A percentile compares a stretch with the other conserved stretches of the same genome.
These are phyloP conservation scores for Podocnemis expansa DNA, from an alignment of 2,113 vertebrate genomes.

Conservation along the genomic window DNA sequence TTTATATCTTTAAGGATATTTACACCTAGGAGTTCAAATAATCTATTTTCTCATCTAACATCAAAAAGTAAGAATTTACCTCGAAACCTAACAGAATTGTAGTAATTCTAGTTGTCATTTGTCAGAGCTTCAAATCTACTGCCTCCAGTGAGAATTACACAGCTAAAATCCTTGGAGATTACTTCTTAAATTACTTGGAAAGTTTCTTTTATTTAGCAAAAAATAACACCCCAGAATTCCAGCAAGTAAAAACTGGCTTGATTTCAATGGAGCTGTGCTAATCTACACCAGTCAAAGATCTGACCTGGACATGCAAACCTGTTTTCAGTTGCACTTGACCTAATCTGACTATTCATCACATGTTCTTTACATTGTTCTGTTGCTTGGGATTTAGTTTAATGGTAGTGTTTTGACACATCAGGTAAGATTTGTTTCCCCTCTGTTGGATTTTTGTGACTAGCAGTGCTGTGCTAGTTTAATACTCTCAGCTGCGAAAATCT, in stretches of 20 bases:
- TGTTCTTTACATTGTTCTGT: not conserved
- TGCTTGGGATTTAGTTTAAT: accelerated
- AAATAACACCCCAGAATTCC: not conserved
- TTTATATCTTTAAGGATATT: not conserved
- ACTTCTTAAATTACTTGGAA: not conserved
- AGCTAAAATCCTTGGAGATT: not conserved
- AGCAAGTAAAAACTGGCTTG: not conserved
- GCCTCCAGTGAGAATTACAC: not conserved
- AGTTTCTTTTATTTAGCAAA: not conserved
- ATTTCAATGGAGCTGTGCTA: not conserved
- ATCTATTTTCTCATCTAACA: not conserved
- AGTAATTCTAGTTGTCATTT: not conserved
- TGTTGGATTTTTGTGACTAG: not conserved
- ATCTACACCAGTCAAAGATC: not conserved
- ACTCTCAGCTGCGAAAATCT: not conserved
- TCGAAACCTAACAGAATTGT: not conserved
- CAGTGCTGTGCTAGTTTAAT: conserved; percentile 5
- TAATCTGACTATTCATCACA: not conserved
- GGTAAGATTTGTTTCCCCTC: not conserved
- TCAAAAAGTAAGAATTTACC: not conserved
- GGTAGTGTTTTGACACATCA: not conserved
- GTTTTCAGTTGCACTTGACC: conserved; percentile 13
- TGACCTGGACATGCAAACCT: not conserved
- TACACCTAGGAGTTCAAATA: not conserved
- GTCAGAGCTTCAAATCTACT: not conserved